Evolutionary conservation across 2,797 vertebrate genomes (phyloP).

Genomic region (Pangasius djambal): DNA sequence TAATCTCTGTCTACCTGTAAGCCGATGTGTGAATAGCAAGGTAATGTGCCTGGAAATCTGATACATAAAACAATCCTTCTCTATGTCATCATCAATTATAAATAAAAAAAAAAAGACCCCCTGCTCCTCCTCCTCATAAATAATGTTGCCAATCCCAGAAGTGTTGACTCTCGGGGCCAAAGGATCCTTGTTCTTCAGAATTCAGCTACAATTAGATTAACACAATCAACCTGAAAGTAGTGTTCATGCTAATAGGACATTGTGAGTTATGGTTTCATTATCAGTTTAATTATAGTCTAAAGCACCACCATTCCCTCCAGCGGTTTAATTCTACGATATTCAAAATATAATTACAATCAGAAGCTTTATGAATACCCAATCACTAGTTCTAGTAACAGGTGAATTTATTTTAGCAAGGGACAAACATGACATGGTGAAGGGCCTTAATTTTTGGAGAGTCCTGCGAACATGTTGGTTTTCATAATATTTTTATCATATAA

Average conservation of each 20-base stretch:
- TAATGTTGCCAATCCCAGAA: background rate
- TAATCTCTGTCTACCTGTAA: background rate
- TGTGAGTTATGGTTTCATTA: constrained; percentile 44
- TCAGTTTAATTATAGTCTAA: constrained; percentile 40
- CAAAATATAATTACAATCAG: constrained; percentile 34
- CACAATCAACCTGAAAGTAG: constrained; percentile 37
- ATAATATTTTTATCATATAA: constrained; percentile 4
- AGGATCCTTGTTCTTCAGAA: constrained; percentile 20
- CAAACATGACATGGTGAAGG: background rate
- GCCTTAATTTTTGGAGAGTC: background rate
- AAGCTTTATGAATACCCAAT: constrained; percentile 11
- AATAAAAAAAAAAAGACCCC: background rate
- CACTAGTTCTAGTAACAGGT: background rate
- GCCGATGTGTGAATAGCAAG: background rate
- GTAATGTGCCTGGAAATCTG: background rate
- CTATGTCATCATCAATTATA: background rate
- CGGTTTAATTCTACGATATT: constrained; percentile 28
- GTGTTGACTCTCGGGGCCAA: constrained; percentile 2
- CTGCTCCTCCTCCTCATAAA: background rate
- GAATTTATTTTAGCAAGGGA: background rate
- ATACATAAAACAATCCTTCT: background rate
- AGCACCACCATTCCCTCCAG: constrained; percentile 12
- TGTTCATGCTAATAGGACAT: constrained; percentile 16
- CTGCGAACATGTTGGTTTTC: background rate
- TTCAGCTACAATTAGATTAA: constrained; percentile 43